Evolutionary conservation across 2,113 vertebrate species (phyloP).

Genomic region (Motacilla tschutschensis): DNA sequence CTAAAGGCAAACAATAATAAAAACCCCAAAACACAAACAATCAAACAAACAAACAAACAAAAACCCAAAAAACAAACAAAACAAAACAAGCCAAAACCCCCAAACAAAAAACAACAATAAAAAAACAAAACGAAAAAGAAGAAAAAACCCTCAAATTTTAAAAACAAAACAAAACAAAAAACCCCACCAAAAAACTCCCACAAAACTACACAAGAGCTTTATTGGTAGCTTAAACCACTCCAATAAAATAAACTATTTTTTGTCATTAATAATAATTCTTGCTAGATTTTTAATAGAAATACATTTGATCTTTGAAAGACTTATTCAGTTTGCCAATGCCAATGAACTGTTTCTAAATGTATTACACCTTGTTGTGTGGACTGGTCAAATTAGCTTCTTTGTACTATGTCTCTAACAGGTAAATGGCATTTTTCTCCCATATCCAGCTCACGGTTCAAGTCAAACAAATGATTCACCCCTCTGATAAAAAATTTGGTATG

Average conservation of each 20-base stretch:
- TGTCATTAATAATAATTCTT: background rate
- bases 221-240: background rate
- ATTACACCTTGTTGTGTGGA: background rate
- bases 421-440: background rate
- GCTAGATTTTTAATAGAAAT: background rate
- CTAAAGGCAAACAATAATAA: background rate
- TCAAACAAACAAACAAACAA: too few relatives aligned
- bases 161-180: background rate
- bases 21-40: background rate
- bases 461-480: background rate
- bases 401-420: background rate
- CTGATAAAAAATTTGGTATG: background rate
- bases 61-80: background rate
- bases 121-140: background rate
- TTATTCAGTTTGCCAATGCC: background rate
- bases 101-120: background rate
- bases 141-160: too few relatives aligned
- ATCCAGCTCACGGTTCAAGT: background rate
- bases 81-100: background rate
- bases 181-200: too few relatives aligned
- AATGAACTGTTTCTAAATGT: background rate
- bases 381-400: background rate
- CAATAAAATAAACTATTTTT: background rate
- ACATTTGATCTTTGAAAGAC: background rate
- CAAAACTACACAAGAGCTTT: background rate